Evolutionary conservation across 2,797 vertebrate species (phyloP), one percentile per base, ranked within the genome.

Genomic region (Siniperca undulata): DNA sequence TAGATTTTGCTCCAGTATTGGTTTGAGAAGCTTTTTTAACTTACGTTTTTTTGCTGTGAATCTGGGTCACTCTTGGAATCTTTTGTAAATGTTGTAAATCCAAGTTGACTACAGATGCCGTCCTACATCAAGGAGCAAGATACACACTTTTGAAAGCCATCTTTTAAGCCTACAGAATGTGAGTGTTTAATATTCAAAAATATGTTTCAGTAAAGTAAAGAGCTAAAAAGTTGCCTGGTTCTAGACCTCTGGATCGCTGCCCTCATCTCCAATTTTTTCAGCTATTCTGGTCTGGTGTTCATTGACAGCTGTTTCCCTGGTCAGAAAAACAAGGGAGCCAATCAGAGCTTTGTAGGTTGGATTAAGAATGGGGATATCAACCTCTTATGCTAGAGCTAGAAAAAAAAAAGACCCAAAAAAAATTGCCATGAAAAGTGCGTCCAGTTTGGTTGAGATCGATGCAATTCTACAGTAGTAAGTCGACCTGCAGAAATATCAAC

Each of bases 21-120:
- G 11, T 52, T 48, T 50, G 42, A 38, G 22, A 34, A 58, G 62
- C 52, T 44, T 36, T 36, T 36, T 36, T 36, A 5, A 36, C 5
- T 36, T 36, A 36, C 5, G 36, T 6, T 36, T 38, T 74, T 46
- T 50, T 0, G 1, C 1, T 9, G 27, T 50, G n/a, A 24, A 36
- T 48, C 14, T 68, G 64, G 64, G 64, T 76, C 62, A 76, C 8
- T 24, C 13, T 56, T 56, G 38, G 24, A 46, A 46, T 36, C 53
- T 66, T 66, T 75, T 56, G 17, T 3, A n/a, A 60, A 46, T 20
- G 36, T 38, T 24, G 52, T 24, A 34, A 80, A 74, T 13, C 19
- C 10, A 52, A 67, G 20, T 36, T 42, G 55, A 61, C 27, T 61
- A 24, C 11, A 46, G 50, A 34, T 5, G 22, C 42, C 2, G 7